phyloP scores from a whole-genome alignment of 2,113 vertebrate species.

The Opisthocomus hoazin region DNA sequence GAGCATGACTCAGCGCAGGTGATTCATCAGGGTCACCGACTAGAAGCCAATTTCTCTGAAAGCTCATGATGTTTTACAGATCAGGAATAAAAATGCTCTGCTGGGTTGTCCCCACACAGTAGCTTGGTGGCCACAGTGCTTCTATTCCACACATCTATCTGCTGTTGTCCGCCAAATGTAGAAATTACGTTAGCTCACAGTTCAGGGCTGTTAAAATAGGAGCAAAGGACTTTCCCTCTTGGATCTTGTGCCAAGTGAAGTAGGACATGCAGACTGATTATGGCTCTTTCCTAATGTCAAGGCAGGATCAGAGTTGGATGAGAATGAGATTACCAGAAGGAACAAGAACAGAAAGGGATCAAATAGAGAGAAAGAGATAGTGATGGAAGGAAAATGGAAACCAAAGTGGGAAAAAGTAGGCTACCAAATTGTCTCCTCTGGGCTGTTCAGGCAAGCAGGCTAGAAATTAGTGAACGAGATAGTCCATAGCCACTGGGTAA shows the following conservation, averaged over 20 bases:
- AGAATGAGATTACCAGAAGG: not conserved
- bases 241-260: not conserved
- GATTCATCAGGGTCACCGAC: not conserved
- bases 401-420: not conserved
- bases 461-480: not conserved
- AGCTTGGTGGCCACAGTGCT: not conserved
- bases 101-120: not conserved
- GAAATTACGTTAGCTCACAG: not conserved
- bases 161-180: not conserved
- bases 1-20: constrained; percentile 38
- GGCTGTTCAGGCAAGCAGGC: not conserved
- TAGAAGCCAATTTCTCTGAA: not conserved
- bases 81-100: not conserved
- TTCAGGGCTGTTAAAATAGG: not conserved
- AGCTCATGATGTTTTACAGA: not conserved
- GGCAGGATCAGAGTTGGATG: not conserved
- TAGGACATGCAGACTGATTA: not conserved
- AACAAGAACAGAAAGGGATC: not conserved
- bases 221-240: not conserved
- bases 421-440: not conserved
- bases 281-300: not conserved
- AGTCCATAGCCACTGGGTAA: not conserved
- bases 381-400: not conserved
- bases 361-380: not conserved
- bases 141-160: not conserved